These are phyloP conservation scores for Hoplodrina blanda DNA, from an alignment of 2,888 invertebrate genomes.

Conservation along the genomic window DNA sequence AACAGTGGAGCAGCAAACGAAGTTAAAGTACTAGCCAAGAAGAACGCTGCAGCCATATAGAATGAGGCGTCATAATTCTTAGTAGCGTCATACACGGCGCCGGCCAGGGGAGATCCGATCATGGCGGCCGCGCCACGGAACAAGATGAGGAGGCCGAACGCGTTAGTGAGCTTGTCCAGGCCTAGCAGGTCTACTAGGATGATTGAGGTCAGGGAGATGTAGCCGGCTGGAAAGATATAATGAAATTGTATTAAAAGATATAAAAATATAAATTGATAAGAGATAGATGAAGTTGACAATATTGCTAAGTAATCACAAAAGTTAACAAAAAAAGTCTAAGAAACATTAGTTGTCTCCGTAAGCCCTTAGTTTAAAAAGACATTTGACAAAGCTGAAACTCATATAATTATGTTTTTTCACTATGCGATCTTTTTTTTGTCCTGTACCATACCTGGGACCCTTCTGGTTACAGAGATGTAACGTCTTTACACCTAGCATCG, in stretches of 20 bases:
- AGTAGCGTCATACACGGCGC: slow-evolving; percentile 97
- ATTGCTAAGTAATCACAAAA: too few species aligned
- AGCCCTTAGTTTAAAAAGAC: too few species aligned
- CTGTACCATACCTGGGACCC: too few species aligned
- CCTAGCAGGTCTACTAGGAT: slow-evolving; percentile 99
- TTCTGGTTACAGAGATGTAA: too few species aligned
- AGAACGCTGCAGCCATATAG: slow-evolving; percentile 97
- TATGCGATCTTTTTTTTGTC: too few species aligned
- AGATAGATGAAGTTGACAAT: too few species aligned
- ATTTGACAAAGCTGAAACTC: too few species aligned
- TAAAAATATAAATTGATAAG: neutral
- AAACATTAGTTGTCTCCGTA: too few species aligned
- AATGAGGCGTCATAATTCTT: slow-evolving; percentile 96
- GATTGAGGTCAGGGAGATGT: slow-evolving; percentile 99
- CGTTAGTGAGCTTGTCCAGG: slow-evolving; percentile 98
- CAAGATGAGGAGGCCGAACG: slow-evolving; percentile 98
- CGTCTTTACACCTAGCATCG: too few species aligned
- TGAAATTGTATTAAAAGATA: neutral
- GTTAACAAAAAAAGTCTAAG: too few species aligned
- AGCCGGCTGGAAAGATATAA: slow-evolving; percentile 93
- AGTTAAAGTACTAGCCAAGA: slow-evolving; percentile 95
- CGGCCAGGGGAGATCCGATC: slow-evolving; percentile 95
- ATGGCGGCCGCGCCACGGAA: slow-evolving; percentile 98
- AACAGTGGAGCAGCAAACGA: slow-evolving; percentile 96
- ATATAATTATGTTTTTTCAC: too few species aligned